Evolutionary conservation across 1,140 invertebrate genomes (phyloP).

Genomic region (Plectus sambesii): DNA sequence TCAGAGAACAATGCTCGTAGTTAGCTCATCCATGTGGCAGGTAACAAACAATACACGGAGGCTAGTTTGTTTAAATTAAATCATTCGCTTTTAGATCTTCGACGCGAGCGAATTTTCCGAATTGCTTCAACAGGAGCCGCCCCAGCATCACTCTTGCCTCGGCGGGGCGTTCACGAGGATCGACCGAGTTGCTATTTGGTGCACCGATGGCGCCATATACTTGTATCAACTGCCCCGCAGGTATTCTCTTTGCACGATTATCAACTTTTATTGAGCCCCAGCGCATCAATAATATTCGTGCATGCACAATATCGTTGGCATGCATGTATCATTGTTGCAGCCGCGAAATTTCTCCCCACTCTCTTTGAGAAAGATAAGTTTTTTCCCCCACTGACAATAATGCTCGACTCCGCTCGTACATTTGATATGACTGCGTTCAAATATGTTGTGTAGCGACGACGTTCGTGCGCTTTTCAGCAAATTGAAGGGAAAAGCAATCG

Average conservation of each 20-base stretch:
- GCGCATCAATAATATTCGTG: no score
- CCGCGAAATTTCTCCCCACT: no score
- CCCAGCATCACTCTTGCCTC: conserved; percentile 74
- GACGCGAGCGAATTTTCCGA: conserved; percentile 85
- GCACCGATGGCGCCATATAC: conserved; percentile 36
- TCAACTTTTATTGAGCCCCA: no score
- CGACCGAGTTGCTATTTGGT: conserved; percentile 42
- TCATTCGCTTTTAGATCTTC: conserved; percentile 57
- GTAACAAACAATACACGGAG: conserved; percentile 51
- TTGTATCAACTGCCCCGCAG: conserved; percentile 40
- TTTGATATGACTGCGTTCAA: no score
- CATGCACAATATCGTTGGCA: no score
- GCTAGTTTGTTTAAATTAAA: conserved; percentile 4
- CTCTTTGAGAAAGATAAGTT: no score
- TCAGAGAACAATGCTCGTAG: conserved; percentile 86
- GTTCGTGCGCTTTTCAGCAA: conserved; percentile 24
- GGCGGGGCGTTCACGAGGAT: conserved; percentile 77
- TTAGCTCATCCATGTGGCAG: conserved; percentile 94
- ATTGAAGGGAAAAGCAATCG: conserved; percentile 28
- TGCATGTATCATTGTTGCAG: no score
- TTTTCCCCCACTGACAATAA: no score
- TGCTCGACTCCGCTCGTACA: no score
- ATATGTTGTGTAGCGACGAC: neutral
- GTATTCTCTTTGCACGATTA: no score
- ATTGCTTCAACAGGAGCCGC: conserved; percentile 68